Base-by-base conservation (phyloP, 2,888 invertebrate genomes). In the Hydrotaea cyrtoneurina region DNA sequence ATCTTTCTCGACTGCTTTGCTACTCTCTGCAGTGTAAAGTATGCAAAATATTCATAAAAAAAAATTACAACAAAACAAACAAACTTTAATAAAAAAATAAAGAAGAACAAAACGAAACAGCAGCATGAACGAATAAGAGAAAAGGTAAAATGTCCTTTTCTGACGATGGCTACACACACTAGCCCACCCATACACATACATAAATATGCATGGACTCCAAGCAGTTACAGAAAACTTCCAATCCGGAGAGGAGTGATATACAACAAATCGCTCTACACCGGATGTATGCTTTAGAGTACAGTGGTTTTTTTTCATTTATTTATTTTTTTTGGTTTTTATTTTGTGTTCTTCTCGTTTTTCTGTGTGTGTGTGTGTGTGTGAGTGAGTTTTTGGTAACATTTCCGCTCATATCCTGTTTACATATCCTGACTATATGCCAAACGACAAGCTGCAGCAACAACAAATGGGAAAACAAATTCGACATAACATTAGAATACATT, bases 401-500 rank as follows among this genome's bases (percentile, higher is more conserved):
- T 85, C 85, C 82, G 83, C 80, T 83, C 80, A 83, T 85, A 86
- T 86, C 85, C 85, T 83, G 82, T 82, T 82, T 83, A 43, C 83
- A 85, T 83, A 85, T 86, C 86, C 86, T 80, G 78, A 13, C 62
- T 59, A 53, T 78, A 78, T 39, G 23, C 57, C 57, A 78, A 66
- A 66, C 19, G 39, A 66, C 66, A 39, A 43, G 19, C 39, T 43
- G 19, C 43, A 43, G 66, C 59, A 59, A 43, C 36, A 75, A 39
- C 66, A 57, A 78, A 62, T 77, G 10, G 62, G 21, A 62, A 64
- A 59, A 43, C 66, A 64, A 79, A 71, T 62, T 71, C 31, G 50
- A 59, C 26, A 59, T 57, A 79, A 72, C 72, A 72, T 55, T 66
- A 36, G 26, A 71, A 78, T 71, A 71, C 21, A 64, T 75, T 64